Evolutionary conservation across 1,140 invertebrate species (phyloP).

Genomic region (Schlechtendalia chinensis): DNA sequence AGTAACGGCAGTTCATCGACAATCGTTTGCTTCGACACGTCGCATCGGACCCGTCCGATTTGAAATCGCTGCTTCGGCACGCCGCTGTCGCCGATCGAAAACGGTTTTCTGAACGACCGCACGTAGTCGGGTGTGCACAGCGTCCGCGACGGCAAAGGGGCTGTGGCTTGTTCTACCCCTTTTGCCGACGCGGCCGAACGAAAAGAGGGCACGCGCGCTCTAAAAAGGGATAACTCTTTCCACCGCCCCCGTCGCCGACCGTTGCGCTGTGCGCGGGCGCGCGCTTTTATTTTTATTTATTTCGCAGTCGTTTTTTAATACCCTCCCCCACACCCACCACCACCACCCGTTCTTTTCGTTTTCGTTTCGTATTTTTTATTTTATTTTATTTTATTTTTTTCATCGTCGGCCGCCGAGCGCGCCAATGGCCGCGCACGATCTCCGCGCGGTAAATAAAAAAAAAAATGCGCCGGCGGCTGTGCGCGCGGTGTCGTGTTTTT

Average conservation of each 20-base stretch:
- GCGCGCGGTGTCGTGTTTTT: slow-evolving; percentile 33
- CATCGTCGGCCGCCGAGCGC: not conserved
- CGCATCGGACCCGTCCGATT: no score
- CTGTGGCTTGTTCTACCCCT: slow-evolving; percentile 33
- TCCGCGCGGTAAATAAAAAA: not conserved
- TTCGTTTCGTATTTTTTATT: slow-evolving; percentile 21
- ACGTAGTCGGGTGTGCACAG: no score
- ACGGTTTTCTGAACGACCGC: no score
- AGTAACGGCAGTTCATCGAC: no score
- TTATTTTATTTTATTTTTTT: not conserved
- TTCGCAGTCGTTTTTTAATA: not conserved
- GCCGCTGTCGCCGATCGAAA: no score
- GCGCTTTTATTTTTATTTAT: slow-evolving; percentile 14
- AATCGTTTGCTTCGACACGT: no score
- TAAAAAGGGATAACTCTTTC: slow-evolving; percentile 36
- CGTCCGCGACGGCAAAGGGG: slow-evolving; percentile 8
- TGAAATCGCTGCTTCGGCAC: no score
- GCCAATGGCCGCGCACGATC: slow-evolving; percentile 30
- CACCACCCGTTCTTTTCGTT: not conserved
- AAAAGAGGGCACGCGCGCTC: slow-evolving; percentile 18
- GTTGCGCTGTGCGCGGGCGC: no score
- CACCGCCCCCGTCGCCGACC: no score
- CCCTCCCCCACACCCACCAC: not conserved
- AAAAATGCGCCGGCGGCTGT: slow-evolving; percentile 45
- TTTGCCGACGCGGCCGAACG: slow-evolving; percentile 41